Base-by-base conservation (phyloP, 2,113 vertebrate species). In the Seriola quinqueradiata region DNA sequence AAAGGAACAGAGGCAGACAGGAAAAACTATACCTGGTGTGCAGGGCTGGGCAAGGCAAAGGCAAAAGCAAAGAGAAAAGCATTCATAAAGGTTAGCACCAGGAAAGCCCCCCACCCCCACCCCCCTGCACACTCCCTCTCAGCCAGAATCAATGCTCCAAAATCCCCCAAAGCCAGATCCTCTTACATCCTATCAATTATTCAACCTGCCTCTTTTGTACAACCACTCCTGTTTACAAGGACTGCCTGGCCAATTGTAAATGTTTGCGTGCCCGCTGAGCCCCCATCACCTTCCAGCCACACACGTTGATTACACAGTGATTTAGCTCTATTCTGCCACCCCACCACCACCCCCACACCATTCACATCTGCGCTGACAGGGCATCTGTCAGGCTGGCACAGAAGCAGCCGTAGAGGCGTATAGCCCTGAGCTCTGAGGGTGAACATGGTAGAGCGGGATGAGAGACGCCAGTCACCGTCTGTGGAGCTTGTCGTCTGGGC, bases 201-300 rank as follows among this genome's bases (percentile, higher is more conserved):
- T 97, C 92, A 97, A 85, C 1, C 54, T 65, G 70, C 88, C 90
- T 94, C 94, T 96, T 96, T 96, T 95, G 94, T 96, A 95, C 92
- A 95, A 93, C 94, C 95, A 92, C 95, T 95, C 91, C 95, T 97
- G 94, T 96, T 96, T 96, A 96, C 96, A 97, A 97, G 95, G 95
- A 85, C 96, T 95, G 94, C 91, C 95, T 88, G 91, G 89, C 94
- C 95, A 95, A 94, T 95, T 95, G 94, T 91, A 96, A 97, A 95
- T 95, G 94, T 95, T 95, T 94, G 93, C 77, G 93, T 95, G 95
- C 91, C 92, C 88, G 87, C 67, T 89, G 87, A 93, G 90, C 88
- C 85, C 86, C 87, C 90, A 87, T 92, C 89, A 87, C 86, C 92
- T 88, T 81, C 77, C 79, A 85, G 40, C 87, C 84, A 58, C 91